Conservation (phyloP, 1,140 invertebrate genomes). For the Mya arenaria region DNA sequence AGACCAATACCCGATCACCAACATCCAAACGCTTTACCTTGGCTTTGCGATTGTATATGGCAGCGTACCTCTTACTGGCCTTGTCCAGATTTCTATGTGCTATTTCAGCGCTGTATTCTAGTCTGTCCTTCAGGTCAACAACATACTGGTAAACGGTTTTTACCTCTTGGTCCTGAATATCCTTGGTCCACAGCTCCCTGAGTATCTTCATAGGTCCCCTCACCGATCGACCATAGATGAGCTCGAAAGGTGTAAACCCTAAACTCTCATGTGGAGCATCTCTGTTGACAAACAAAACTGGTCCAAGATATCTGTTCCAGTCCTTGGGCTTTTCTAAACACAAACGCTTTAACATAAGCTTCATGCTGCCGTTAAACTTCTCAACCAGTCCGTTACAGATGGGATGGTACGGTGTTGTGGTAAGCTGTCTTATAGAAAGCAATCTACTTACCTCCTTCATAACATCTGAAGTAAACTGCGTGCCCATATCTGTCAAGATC, state of each 20-base stretch:
- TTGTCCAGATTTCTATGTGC: too few relatives aligned
- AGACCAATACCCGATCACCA: too few relatives aligned
- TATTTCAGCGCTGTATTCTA: too few relatives aligned
- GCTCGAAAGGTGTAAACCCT: slow-evolving; percentile 70
- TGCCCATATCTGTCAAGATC: slow-evolving; percentile 54
- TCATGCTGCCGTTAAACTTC: slow-evolving; percentile 53
- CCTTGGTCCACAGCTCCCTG: slow-evolving; percentile 63
- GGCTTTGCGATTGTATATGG: too few relatives aligned
- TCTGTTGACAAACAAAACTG: slow-evolving; percentile 59
- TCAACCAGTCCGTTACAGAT: slow-evolving; percentile 56
- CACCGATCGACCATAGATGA: slow-evolving; percentile 68
- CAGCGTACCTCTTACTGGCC: too few relatives aligned
- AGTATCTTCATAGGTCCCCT: slow-evolving; percentile 65
- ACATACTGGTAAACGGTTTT: slow-evolving; percentile 66
- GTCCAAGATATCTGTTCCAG: slow-evolving; percentile 59
- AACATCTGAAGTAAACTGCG: slow-evolving; percentile 59
- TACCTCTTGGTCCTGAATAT: slow-evolving; percentile 46
- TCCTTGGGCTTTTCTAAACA: slow-evolving; percentile 53
- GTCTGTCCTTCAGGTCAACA: slow-evolving; percentile 56
- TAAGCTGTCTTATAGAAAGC: slow-evolving; percentile 54
- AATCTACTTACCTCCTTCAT: slow-evolving; percentile 57
- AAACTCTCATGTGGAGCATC: slow-evolving; percentile 55
- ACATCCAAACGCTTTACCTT: too few relatives aligned
- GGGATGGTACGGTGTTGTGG: slow-evolving; percentile 59
- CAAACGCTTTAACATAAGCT: slow-evolving; percentile 55